Percentiles rank a stretch among this genome's conserved stretches.
Conservation (phyloP, 1,140 invertebrate genomes). For the Arctopsyche grandis region DNA sequence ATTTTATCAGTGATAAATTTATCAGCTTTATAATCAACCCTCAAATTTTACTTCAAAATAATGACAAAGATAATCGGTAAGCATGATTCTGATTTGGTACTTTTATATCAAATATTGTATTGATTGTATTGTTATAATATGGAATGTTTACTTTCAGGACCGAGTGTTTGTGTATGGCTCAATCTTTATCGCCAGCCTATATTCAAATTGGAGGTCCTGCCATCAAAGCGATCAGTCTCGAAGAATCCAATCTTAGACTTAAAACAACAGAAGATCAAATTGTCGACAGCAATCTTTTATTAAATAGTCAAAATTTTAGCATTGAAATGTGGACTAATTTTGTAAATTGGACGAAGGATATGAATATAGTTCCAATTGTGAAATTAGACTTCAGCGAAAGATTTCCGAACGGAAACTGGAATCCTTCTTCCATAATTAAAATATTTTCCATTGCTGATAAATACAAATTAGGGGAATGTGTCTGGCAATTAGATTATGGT, state of each 20-base stretch:
- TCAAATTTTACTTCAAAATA: conserved; percentile 58
- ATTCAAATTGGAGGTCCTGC: conserved; percentile 70
- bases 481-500: conserved; percentile 77
- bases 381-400: conserved; percentile 62
- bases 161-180: conserved; percentile 67
- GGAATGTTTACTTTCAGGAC: conserved; percentile 57
- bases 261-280: background rate
- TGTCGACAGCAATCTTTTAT: background rate
- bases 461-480: conserved; percentile 65
- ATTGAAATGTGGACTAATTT: conserved; percentile 62
- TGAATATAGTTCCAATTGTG: conserved; percentile 65
- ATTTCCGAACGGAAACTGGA: conserved; percentile 62
- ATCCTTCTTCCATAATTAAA: conserved; percentile 65
- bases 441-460: conserved; percentile 70
- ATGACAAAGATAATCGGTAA: conserved; percentile 62
- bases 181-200: conserved; percentile 70
- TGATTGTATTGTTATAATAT: background rate
- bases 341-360: conserved; percentile 63
- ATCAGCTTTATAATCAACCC: conserved; percentile 74
- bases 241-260: background rate
- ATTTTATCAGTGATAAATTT: conserved; percentile 69
- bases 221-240: conserved; percentile 62
- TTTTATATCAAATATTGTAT: background rate
- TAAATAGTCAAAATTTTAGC: background rate
- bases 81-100: conserved; percentile 48